Base-by-base conservation (phyloP, 2,888 invertebrate species). In the Chromoteleia sp. region DNA sequence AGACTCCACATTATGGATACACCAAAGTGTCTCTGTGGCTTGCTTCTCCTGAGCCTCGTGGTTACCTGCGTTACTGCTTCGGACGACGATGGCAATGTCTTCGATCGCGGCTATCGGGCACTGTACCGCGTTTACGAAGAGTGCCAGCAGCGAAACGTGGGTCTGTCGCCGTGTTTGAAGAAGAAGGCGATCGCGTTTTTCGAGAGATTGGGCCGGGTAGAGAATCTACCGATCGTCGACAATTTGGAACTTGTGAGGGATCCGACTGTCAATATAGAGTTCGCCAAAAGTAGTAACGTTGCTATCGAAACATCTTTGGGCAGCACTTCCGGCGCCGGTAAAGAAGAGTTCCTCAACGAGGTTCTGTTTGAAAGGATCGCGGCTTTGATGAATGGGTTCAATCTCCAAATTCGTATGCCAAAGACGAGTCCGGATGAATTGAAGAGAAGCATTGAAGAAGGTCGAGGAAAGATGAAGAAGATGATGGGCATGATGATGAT, bases 401-500 rank as follows among this genome's bases (percentile, higher is more conserved):
- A 95, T 33, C 92, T 97, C 50, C 96, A 96, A 91, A 93, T 97
- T 74, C 95, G 95, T 17, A 92, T 97, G 85, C 97, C 97, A 0
- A 95, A 95, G 89, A 92, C 96, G 74, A 93, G 94, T 4, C 93
- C 95, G 0, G 93, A 94, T 45, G 96, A 96, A 79, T 91, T 96
- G 14, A 94, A 95, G 84, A 93, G 94, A 14, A 94, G 95, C 41
- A 92, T 96, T 50, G 96, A 96, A 91, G 96, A 96, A 94, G 96
- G 96, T 86, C 94, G 96, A 83, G 96, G 96, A 1, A 96, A 96
- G 92, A 96, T 96, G 96, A 97, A 97, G 93, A 96, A 96, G 87
- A 97, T 97, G 96, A 96, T 97, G 96, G 94, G 95, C 33, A 96
- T 96, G 94, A 96, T 97, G 96, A 96, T 96, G 95, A 96, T 96